Conservation (phyloP, 2,113 vertebrate species). For the Hipposideros armiger region DNA sequence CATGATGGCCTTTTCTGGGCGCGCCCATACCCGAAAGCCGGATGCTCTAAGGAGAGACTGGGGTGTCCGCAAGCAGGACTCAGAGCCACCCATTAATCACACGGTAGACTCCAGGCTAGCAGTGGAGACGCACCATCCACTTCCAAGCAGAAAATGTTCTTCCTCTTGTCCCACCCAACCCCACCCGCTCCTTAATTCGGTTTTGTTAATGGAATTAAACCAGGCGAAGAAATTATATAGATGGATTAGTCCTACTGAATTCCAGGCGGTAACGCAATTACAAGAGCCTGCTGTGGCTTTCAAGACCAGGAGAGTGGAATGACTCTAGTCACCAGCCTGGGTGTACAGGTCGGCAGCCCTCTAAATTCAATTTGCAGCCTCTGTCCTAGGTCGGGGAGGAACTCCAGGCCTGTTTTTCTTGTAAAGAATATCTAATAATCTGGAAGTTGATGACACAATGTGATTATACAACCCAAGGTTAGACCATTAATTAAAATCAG, state of each 20-base stretch:
- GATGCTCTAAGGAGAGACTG: not conserved
- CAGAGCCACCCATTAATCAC: constrained; percentile 14
- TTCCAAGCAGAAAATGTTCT: constrained; percentile 48
- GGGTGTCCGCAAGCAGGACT: not conserved
- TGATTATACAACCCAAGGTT: constrained; percentile 66
- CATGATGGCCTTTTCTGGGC: not conserved
- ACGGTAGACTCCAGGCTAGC: constrained; percentile 40
- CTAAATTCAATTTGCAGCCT: constrained; percentile 79
- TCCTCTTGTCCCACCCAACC: constrained; percentile 4
- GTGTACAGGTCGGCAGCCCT: constrained; percentile 78
- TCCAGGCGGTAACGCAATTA: constrained; percentile 81
- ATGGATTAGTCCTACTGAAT: constrained; percentile 80
- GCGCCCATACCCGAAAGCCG: not conserved
- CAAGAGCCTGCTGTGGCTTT: constrained; percentile 77
- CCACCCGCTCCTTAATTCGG: constrained; percentile 75
- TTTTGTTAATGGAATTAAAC: constrained; percentile 83
- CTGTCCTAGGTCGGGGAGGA: constrained; percentile 73
- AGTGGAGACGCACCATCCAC: not conserved
- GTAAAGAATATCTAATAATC: constrained; percentile 78
- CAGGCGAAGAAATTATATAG: constrained; percentile 80
- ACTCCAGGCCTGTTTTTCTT: constrained; percentile 70
- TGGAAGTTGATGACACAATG: constrained; percentile 75
- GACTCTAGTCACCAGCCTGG: constrained; percentile 40
- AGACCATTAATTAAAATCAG: constrained; percentile 75
- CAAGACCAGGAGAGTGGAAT: constrained; percentile 62